These are phyloP conservation scores for Drosophila rhopaloa DNA, from an alignment of 1,140 invertebrate genomes.

Conservation along the genomic window DNA sequence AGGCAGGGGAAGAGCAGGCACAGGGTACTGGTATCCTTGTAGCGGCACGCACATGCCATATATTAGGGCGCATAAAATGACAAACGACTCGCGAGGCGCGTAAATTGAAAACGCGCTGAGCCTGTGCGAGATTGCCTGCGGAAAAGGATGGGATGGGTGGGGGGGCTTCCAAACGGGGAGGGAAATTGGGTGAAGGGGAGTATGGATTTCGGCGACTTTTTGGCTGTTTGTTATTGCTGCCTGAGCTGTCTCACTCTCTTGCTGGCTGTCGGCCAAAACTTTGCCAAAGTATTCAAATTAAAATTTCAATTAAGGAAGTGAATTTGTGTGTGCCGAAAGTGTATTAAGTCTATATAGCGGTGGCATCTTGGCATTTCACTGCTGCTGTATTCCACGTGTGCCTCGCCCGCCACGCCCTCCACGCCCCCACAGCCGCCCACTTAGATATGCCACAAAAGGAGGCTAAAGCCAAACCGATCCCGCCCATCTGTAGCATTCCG, in stretches of 20 bases:
- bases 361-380: conserved; percentile 76
- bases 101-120: conserved; percentile 81
- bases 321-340: conserved; percentile 81
- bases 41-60: conserved; percentile 76
- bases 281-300: conserved; percentile 83
- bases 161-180: background rate
- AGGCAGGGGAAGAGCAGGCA: background rate
- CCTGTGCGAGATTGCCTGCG: conserved; percentile 60
- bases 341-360: conserved; percentile 79
- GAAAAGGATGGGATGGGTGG: conserved; percentile 30
- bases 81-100: conserved; percentile 79
- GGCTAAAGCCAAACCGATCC: conserved; percentile 3
- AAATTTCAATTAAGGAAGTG: conserved; percentile 84
- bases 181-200: conserved; percentile 2
- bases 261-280: conserved; percentile 77
- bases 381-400: conserved; percentile 51
- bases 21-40: conserved; percentile 44
- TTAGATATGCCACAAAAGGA: conserved; percentile 38
- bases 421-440: conserved; percentile 68
- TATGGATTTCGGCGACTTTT: conserved; percentile 68
- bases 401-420: conserved; percentile 20
- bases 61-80: conserved; percentile 81
- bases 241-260: conserved; percentile 24
- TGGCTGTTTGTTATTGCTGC: conserved; percentile 71
- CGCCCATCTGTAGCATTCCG: conserved; percentile 34